Percentiles rank a stretch among this genome's conserved stretches.
These are phyloP conservation scores for Drosophila sp. DNA, from an alignment of 1,140 invertebrate species.

Conservation along the genomic window DNA sequence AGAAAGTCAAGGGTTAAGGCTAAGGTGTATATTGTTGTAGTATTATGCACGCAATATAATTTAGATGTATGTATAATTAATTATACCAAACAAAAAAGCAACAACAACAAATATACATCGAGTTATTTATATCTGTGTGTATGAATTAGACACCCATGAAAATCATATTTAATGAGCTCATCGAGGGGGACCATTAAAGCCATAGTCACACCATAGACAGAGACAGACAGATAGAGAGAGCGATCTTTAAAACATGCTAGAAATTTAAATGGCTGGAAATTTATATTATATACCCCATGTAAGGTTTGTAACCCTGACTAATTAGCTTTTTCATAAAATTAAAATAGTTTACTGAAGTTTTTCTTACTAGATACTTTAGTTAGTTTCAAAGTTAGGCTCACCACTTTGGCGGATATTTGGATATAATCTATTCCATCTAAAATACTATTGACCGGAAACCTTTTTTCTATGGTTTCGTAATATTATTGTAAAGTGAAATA, in stretches of 20 bases:
- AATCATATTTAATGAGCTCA: conserved; percentile 65
- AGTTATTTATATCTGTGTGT: conserved; percentile 19
- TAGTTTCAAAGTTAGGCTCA: too few relatives aligned
- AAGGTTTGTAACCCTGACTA: not conserved
- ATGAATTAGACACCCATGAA: conserved; percentile 29
- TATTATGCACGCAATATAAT: conserved; percentile 21
- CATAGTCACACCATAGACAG: conserved; percentile 5
- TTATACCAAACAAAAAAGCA: conserved; percentile 3
- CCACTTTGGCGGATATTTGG: too few relatives aligned
- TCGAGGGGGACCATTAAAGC: conserved; percentile 28
- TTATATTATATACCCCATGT: not conserved
- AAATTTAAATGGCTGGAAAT: not conserved
- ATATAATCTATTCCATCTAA: too few relatives aligned
- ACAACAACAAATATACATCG: not conserved
- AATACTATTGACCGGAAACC: too few relatives aligned
- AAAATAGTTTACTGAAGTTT: too few relatives aligned
- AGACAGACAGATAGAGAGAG: too few relatives aligned
- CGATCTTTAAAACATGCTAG: not conserved
- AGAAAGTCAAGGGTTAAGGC: conserved; percentile 32
- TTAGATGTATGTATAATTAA: conserved; percentile 18
- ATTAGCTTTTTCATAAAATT: too few relatives aligned
- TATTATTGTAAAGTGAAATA: too few relatives aligned
- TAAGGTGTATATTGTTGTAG: not conserved
- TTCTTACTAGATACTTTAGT: too few relatives aligned
- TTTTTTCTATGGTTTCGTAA: too few relatives aligned